A percentile compares a stretch with the other conserved stretches of the same genome.
Evolutionary conservation across 2,888 invertebrate species (phyloP).

Genomic region (Tetrapedia diversipes): DNA sequence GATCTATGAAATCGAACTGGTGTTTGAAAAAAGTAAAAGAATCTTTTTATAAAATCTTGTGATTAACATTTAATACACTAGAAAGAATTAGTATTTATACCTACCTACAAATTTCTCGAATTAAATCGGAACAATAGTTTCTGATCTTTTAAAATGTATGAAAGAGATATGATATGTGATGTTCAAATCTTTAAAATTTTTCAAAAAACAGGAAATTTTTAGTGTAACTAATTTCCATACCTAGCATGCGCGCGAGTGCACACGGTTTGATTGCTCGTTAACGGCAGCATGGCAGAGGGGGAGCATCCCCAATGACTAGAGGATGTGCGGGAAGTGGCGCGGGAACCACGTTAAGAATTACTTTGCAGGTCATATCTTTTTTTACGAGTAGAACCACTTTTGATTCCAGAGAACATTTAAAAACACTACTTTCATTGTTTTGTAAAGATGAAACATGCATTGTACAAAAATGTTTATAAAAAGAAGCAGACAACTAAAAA

Average conservation of each 20-base stretch:
- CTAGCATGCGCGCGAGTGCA: conserved; percentile 32
- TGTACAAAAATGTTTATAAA: not conserved
- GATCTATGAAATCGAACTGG: not conserved
- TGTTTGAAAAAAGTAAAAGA: not conserved
- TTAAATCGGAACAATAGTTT: not conserved
- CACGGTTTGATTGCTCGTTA: conserved; percentile 62
- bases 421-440: not conserved
- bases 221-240: conserved; percentile 48
- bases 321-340: conserved; percentile 81
- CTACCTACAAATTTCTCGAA: not conserved
- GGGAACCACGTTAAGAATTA: conserved; percentile 74
- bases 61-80: not conserved
- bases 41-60: not conserved
- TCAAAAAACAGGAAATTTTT: conserved; percentile 32
- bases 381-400: conserved; percentile 30
- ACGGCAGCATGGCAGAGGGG: conserved; percentile 66
- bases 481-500: not conserved
- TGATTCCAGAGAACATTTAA: not conserved
- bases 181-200: not conserved
- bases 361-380: conserved; percentile 61
- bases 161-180: not conserved
- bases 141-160: not conserved
- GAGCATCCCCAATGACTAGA: conserved; percentile 77
- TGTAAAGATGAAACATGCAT: not conserved
- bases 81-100: not conserved